Evolutionary conservation across 2,113 vertebrate genomes (phyloP).

Genomic region (Rhizomys pruinosus): DNA sequence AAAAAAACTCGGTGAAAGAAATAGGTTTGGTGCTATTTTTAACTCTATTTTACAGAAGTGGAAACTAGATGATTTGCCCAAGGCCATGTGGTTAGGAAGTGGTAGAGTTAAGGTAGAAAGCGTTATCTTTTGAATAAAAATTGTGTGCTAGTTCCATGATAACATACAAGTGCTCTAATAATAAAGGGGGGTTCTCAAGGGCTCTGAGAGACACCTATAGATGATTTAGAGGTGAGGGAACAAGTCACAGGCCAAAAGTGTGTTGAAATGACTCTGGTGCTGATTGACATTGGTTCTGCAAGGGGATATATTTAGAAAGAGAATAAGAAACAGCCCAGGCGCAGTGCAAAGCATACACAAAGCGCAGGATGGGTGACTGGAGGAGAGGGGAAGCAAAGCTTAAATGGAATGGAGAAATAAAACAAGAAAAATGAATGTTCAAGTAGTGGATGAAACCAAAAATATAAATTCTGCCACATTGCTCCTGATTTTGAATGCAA

Average conservation of each 20-base stretch:
- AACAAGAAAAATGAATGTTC: neutral
- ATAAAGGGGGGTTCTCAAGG: neutral
- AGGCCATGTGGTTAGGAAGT: slow-evolving; percentile 28
- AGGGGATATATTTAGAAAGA: neutral
- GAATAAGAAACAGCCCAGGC: neutral
- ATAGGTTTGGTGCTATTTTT: slow-evolving; percentile 9
- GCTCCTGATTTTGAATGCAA: neutral
- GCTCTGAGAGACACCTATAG: neutral
- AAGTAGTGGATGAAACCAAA: neutral
- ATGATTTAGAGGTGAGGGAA: neutral
- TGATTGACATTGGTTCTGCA: neutral
- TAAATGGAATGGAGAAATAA: neutral
- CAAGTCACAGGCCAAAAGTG: too few relatives aligned
- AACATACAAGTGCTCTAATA: neutral
- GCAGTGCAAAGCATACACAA: too few relatives aligned
- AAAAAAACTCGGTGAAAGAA: neutral
- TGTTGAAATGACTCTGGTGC: neutral
- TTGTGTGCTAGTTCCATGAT: neutral
- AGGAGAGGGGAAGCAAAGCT: neutral
- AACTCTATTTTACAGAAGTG: slow-evolving; percentile 29
- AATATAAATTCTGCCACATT: neutral
- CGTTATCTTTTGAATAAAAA: slow-evolving; percentile 37
- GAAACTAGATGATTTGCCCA: slow-evolving; percentile 29
- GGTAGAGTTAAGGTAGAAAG: neutral
- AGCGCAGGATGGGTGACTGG: neutral